Evolutionary conservation across 2,113 vertebrate genomes (phyloP), one percentile per base, ranked within the genome.

Genomic region (Pontoporia blainvillei): DNA sequence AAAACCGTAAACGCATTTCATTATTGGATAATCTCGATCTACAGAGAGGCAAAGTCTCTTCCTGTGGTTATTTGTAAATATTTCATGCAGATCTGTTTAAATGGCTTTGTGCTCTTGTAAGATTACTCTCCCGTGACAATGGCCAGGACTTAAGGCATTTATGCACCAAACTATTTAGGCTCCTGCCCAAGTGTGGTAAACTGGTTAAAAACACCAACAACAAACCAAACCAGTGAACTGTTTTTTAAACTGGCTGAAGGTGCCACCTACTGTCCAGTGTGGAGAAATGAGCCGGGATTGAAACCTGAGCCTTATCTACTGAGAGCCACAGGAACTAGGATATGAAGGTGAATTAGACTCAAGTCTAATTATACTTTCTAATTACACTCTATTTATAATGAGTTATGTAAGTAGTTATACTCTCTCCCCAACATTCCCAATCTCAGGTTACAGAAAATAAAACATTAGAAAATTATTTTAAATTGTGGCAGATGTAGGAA

Each of bases 31-130:
- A 54, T 20, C 18, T 54, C 17, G 1, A 4, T 41, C 21, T 41
- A 14, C 0, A 6, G 5, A 52, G 0, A 39, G 36, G 67, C 21
- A 5, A 6, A 6, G 2, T 39, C 21, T 25, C 5, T 14, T 25
- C 12, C 11, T 71, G 6, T 7, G 36, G 5, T 12, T 14, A 71
- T 41, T 25, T 71, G 36, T 41, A 27, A 41, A 14, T 71, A 21
- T 36, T 71, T 41, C 69, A 5, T 1, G 7, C 69, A 71, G 69
- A 41, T 14, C 36, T 36, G 25, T 11, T 39, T 39, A 39, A 0
- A 14, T 4, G 36, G 36, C 21, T 41, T 7, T 41, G 69, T 14
- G 36, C 0, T 41, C 34, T n/a, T 67, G 11, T 41, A 6, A 25
- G 41, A 14, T 41, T 72, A 23, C 23, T 72, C 69, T 54, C 52